phyloP scores from a whole-genome alignment of 2,113 vertebrate genomes.

The Talpa occidentalis region DNA sequence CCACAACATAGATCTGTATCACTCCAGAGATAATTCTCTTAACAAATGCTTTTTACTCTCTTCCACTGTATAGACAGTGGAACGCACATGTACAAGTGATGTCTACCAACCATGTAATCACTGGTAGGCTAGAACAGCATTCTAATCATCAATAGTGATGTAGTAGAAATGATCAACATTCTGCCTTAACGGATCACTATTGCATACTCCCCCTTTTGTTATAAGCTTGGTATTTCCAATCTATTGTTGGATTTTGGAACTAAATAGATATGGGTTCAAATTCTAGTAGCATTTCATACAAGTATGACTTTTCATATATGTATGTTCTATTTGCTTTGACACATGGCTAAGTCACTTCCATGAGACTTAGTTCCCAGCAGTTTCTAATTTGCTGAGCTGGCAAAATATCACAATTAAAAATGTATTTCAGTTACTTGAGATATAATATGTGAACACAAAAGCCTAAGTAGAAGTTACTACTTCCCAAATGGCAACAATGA shows the following conservation, averaged over 20 bases:
- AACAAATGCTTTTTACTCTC: neutral
- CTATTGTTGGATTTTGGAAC: neutral
- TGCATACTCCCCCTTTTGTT: neutral
- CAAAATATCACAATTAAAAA: neutral
- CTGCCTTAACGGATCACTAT: neutral
- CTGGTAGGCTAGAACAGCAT: neutral
- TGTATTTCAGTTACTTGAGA: neutral
- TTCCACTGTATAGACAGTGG: neutral
- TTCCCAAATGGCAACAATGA: neutral
- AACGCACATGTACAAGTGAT: neutral
- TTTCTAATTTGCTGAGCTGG: neutral
- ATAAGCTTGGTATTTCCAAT: neutral
- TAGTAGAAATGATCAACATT: neutral
- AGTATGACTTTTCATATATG: no score
- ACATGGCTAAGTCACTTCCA: neutral
- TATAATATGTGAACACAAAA: neutral
- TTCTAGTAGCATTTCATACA: neutral
- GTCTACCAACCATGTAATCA: neutral
- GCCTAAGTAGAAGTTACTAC: neutral
- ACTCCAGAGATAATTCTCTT: neutral
- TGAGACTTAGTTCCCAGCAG: neutral
- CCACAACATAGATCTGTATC: neutral
- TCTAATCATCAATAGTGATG: neutral
- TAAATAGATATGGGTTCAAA: neutral
- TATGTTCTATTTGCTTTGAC: neutral